Base-by-base conservation (phyloP, 1,140 invertebrate genomes). In the Pogonognathellus flavescens region DNA sequence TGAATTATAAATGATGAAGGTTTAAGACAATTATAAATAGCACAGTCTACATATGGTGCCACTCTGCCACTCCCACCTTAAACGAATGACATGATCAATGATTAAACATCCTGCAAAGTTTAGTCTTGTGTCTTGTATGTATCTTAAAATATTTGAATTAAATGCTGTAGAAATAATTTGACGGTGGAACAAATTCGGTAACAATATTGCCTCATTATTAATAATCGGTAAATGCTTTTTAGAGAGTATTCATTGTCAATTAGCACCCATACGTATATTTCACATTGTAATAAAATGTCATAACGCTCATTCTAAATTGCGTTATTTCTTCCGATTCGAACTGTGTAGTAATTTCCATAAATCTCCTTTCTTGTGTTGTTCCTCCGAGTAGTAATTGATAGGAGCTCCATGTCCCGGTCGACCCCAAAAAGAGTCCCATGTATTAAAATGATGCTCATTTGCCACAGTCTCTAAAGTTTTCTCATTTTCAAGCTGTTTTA, bases 351-450 rank as follows among this genome's bases (percentile, higher is more conserved):
- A 31, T 76, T 72, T 84, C 83, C 62, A 84, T 62, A 84, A 84
- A 84, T 72, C 31, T 52, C 80, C 80, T 25, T 57, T 53, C 13
- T 55, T 81, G 80, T 81, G 50, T 25, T 81, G 50, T 16, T 81
- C 80, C 8, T 81, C 80, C 8, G 80, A 41, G 80, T 55, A 81
- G 80, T 81, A 81, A 52, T 80, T 80, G 50, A 81, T 57, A 9
- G 80, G 80, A 55, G 80, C 80, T 81, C 50, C 50, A 18, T 53
- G 49, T 14, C 83, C 62, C 14, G 83, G 83, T 16, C 59, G 62
- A n/a, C 66, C 83, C 83, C 83, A 66, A 55, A 84, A 84, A 6
- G 82, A 83, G 31, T 66, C 82, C 55, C 55, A 83, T 10, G 55
- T 83, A 60, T 49, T 60, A 31, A 83, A 83, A 18, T 83, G 82